These are phyloP conservation scores for Drosophila planitibia DNA, from an alignment of 2,888 invertebrate species.

Conservation along the genomic window DNA sequence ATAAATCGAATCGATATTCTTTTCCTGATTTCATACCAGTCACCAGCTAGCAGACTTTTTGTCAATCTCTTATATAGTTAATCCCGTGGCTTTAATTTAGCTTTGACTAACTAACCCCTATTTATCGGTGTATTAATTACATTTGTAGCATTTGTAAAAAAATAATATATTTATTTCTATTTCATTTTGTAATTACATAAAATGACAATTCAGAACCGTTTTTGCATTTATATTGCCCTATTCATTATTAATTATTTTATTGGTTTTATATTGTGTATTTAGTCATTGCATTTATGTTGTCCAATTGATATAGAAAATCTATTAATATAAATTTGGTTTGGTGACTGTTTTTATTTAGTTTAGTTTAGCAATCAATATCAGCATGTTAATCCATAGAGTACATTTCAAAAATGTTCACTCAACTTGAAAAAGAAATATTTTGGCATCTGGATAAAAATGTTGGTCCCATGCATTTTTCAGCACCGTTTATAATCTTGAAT, in stretches of 20 bases:
- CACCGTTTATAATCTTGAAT: slow-evolving; percentile 35
- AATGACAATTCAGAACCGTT: too few relatives aligned
- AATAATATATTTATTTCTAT: too few relatives aligned
- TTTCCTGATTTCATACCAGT: neutral
- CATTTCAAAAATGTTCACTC: neutral
- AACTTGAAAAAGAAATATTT: neutral
- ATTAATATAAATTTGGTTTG: neutral
- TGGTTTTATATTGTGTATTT: neutral
- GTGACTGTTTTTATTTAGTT: neutral
- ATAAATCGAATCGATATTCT: neutral
- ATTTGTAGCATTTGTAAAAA: too few relatives aligned
- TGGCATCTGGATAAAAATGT: slow-evolving; percentile 1
- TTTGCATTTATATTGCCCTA: too few relatives aligned
- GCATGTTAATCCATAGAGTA: neutral
- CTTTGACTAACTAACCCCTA: neutral
- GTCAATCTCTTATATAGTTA: neutral
- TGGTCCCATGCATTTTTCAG: slow-evolving; percentile 9
- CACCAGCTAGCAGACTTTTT: neutral
- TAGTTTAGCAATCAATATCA: neutral
- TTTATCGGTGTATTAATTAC: too few relatives aligned
- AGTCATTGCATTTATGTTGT: neutral
- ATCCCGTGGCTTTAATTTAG: neutral
- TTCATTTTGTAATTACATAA: too few relatives aligned
- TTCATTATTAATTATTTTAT: too few relatives aligned
- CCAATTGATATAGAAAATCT: neutral